Conservation (phyloP, 2,113 vertebrate genomes). For the Erpornis zantholeuca region DNA sequence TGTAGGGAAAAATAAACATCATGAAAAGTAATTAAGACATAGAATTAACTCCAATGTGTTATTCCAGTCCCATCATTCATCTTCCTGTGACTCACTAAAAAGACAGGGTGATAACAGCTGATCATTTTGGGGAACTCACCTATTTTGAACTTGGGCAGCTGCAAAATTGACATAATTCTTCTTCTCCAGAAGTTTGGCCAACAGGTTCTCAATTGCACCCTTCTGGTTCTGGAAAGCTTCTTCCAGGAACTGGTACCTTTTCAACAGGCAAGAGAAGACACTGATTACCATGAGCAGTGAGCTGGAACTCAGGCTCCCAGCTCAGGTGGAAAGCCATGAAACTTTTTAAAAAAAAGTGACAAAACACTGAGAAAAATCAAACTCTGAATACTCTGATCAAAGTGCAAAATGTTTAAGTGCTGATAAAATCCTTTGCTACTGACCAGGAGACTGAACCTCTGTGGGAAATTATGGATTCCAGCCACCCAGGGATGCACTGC, state of each 20-base stretch:
- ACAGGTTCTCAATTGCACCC: constrained; percentile 88
- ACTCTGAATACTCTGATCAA: neutral
- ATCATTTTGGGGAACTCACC: constrained; percentile 70
- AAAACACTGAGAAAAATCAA: neutral
- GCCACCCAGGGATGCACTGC: neutral
- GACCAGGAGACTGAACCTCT: neutral
- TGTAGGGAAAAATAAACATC: neutral
- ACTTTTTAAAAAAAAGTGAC: neutral
- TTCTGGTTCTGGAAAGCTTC: constrained; percentile 99
- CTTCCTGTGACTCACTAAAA: neutral
- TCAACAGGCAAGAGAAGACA: neutral
- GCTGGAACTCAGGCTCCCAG: neutral
- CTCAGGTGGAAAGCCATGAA: neutral
- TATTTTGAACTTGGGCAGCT: constrained; percentile 93
- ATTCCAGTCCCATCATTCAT: neutral
- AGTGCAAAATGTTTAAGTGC: neutral
- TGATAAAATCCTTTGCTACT: neutral
- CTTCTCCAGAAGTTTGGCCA: constrained; percentile 95
- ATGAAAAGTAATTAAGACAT: neutral
- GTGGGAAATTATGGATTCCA: neutral
- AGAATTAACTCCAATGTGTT: neutral
- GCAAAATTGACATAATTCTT: constrained; percentile 96
- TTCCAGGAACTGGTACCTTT: constrained; percentile 97
- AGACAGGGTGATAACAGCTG: neutral
- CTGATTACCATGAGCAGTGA: neutral